Evolutionary conservation across 1,140 invertebrate species (phyloP).

Genomic region (Phortica variegata): DNA sequence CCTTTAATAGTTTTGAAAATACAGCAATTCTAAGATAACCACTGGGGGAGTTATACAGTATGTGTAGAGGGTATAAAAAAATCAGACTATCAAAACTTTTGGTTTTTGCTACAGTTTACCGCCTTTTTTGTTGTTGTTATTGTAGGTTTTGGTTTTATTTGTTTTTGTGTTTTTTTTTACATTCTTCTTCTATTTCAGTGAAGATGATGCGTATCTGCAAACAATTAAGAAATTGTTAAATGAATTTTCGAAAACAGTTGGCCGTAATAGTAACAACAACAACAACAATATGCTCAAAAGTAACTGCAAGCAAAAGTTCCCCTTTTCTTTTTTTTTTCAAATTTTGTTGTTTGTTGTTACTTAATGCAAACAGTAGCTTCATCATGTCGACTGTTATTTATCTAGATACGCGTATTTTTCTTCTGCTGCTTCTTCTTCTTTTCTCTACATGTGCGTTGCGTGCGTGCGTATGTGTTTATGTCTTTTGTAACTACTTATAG

Average conservation of each 20-base stretch:
- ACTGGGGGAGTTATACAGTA: too few species aligned
- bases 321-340: neutral
- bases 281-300: neutral
- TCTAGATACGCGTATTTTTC: conserved; percentile 36
- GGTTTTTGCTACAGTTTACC: too few species aligned
- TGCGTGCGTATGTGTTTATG: conserved; percentile 11
- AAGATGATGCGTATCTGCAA: conserved; percentile 48
- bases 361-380: conserved; percentile 14
- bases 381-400: conserved; percentile 22
- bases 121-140: too few species aligned
- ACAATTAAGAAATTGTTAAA: conserved; percentile 54
- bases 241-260: conserved; percentile 47
- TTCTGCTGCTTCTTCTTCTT: too few species aligned
- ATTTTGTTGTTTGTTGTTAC: conserved; percentile 6
- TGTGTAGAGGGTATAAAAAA: too few species aligned
- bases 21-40: too few species aligned
- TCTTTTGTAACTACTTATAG: conserved; percentile 32
- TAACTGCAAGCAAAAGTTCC: conserved; percentile 6
- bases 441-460: too few species aligned
- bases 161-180: too few species aligned
- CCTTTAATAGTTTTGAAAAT: too few species aligned
- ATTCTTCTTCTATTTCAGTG: too few species aligned
- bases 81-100: too few species aligned
- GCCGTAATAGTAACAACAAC: neutral
- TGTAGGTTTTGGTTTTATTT: too few species aligned